phyloP scores from a whole-genome alignment of 30 jellyfish, hydroid and myxozoan genomes.

The Catostylus mosaicus region DNA sequence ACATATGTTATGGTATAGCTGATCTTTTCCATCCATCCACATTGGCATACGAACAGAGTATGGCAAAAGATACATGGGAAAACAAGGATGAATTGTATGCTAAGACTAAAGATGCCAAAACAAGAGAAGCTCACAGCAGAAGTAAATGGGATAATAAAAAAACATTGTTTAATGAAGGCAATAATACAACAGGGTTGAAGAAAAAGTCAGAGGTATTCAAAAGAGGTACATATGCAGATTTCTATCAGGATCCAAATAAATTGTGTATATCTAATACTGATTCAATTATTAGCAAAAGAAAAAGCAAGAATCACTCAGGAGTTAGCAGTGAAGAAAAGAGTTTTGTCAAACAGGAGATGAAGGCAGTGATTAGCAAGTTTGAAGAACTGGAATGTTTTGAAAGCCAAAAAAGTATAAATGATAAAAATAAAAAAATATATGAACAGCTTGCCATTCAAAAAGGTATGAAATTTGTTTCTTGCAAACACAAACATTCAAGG shows the following conservation, averaged over 20 bases:
- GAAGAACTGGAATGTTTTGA: not conserved
- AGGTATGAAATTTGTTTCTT: conserved; percentile 32
- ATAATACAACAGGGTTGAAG: not conserved
- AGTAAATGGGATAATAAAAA: no score
- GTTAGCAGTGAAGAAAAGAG: not conserved
- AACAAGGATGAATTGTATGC: not conserved
- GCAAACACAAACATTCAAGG: conserved; percentile 35
- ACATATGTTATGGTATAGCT: conserved; percentile 18
- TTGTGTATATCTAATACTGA: no score
- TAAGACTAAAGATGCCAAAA: not conserved
- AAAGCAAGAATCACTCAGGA: not conserved
- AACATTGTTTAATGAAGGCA: not conserved
- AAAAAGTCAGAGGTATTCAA: not conserved
- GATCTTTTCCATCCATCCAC: conserved; percentile 33
- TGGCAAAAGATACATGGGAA: not conserved
- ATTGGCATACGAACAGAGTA: not conserved
- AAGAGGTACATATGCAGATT: not conserved
- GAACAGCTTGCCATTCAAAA: conserved; percentile 10
- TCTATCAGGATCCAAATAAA: no score
- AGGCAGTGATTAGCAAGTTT: not conserved
- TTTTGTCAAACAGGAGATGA: not conserved
- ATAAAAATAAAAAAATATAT: not conserved
- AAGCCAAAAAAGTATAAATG: not conserved
- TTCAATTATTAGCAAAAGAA: no score
- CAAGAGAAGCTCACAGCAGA: not conserved